phyloP scores from a whole-genome alignment of 1,140 invertebrate species.

The Camponotus floridanus region DNA sequence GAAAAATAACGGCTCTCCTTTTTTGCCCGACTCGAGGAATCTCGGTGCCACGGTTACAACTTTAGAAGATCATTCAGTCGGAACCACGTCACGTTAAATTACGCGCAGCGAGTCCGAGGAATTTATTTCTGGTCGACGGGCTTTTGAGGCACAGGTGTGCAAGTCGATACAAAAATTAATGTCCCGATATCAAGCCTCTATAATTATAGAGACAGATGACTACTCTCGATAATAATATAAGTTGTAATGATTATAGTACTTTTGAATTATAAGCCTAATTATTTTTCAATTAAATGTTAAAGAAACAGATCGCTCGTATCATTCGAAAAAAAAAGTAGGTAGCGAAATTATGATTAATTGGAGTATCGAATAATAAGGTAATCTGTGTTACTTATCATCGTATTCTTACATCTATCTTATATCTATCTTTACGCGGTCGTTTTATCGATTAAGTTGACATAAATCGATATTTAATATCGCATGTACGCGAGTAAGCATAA shows the following conservation, averaged over 20 bases:
- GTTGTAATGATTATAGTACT: slow-evolving; percentile 13
- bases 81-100: slow-evolving; percentile 77
- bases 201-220: background rate
- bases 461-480: background rate
- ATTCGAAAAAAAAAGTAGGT: background rate
- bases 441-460: background rate
- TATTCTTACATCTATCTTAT: no score
- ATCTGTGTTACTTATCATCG: background rate
- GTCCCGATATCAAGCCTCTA: background rate
- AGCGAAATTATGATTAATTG: slow-evolving; percentile 20
- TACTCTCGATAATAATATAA: slow-evolving; percentile 1
- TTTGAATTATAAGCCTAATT: background rate
- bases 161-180: slow-evolving; percentile 51
- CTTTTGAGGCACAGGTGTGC: slow-evolving; percentile 53
- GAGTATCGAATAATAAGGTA: background rate
- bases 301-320: slow-evolving; percentile 26
- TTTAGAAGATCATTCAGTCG: slow-evolving; percentile 72
- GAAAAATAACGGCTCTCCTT: slow-evolving; percentile 74
- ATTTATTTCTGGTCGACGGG: slow-evolving; percentile 68
- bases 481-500: background rate
- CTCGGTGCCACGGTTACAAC: slow-evolving; percentile 67
- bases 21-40: slow-evolving; percentile 72
- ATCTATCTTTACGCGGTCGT: background rate
- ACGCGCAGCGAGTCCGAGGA: slow-evolving; percentile 61
- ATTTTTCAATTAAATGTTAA: slow-evolving; percentile 21